Conservation (phyloP, 2,888 invertebrate species). For the Pterostichus niger region DNA sequence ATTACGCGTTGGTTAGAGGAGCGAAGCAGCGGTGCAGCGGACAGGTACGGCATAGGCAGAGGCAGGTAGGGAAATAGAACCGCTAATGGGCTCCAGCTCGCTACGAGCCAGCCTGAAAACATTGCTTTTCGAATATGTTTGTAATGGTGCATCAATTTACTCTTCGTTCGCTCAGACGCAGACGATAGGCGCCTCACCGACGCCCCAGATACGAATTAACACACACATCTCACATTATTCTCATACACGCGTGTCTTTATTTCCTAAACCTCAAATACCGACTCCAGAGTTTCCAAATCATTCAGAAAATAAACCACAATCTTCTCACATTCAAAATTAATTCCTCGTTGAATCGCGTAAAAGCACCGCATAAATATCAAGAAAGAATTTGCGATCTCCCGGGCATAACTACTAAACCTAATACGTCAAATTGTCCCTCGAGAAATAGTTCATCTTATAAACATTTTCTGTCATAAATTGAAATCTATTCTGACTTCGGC, state of each 20-base stretch:
- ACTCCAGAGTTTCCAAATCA: background rate
- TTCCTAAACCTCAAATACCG: background rate
- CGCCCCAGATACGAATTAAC: conserved; percentile 39
- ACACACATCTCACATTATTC: conserved; percentile 6
- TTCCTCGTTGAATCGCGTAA: too few species aligned
- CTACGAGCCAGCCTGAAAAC: conserved; percentile 60
- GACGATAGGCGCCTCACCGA: conserved; percentile 54
- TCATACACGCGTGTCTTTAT: background rate
- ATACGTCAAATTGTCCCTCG: conserved; percentile 41
- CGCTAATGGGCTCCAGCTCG: conserved; percentile 45
- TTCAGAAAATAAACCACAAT: too few species aligned
- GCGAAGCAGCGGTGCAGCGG: background rate
- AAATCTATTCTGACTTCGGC: too few species aligned
- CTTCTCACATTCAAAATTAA: too few species aligned
- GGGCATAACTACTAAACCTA: background rate
- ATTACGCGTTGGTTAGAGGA: conserved; percentile 41
- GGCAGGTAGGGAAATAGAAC: conserved; percentile 51
- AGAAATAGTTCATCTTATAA: too few species aligned
- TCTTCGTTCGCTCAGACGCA: conserved; percentile 56
- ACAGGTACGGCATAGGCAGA: conserved; percentile 6
- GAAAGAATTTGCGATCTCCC: background rate
- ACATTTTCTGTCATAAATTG: background rate
- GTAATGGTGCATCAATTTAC: conserved; percentile 75
- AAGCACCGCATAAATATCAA: too few species aligned
- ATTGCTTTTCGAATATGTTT: conserved; percentile 72